Evolutionary conservation across 2,113 vertebrate genomes (phyloP).

Genomic region (Genyomyrus donnyi): DNA sequence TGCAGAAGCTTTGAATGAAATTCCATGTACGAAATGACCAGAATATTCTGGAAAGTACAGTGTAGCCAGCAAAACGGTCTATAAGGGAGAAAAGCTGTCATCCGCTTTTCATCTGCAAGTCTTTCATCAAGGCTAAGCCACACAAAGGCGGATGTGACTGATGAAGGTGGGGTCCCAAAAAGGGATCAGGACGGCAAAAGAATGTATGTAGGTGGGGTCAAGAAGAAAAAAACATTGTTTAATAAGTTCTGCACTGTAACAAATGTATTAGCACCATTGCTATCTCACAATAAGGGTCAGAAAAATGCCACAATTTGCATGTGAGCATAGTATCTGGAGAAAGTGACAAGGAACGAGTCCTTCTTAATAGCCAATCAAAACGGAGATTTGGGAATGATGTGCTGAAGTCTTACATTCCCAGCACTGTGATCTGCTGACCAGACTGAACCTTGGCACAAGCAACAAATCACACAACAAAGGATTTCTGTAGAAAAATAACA

Average conservation of each 20-base stretch:
- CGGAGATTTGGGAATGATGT: neutral
- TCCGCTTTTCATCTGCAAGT: slow-evolving; percentile 67
- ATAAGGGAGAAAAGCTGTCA: neutral
- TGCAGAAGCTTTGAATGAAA: neutral
- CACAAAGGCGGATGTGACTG: slow-evolving; percentile 73
- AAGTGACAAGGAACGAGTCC: slow-evolving; percentile 69
- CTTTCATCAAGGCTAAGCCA: slow-evolving; percentile 78
- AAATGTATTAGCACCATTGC: neutral
- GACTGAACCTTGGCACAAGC: neutral
- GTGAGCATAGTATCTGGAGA: slow-evolving; percentile 63
- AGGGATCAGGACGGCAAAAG: slow-evolving; percentile 65
- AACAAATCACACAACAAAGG: neutral
- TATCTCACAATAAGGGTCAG: neutral
- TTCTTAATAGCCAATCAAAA: slow-evolving; percentile 56
- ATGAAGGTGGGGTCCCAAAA: slow-evolving; percentile 29
- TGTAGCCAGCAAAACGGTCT: neutral
- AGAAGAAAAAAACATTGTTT: neutral
- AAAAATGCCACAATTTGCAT: neutral
- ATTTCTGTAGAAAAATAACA: neutral
- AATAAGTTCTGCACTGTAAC: neutral
- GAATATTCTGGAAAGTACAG: neutral
- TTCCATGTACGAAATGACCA: neutral
- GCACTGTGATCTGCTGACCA: neutral
- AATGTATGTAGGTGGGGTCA: slow-evolving; percentile 74
- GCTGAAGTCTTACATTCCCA: neutral